Percentiles rank a stretch among this genome's conserved stretches.
Conservation (phyloP, 2,888 invertebrate species). For the Mythimna pallens region DNA sequence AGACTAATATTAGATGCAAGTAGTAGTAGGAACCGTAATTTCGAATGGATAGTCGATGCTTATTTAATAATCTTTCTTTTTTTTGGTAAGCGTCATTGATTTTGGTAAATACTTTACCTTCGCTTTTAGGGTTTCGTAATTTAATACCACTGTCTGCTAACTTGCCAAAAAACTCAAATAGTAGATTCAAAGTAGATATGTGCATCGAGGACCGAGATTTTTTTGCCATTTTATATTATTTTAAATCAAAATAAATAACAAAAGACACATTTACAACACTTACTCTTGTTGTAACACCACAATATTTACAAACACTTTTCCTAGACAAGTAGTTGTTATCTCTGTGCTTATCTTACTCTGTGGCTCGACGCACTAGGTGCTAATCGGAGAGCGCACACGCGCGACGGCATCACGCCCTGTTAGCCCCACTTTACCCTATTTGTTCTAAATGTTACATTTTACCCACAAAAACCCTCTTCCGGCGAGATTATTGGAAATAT, state of each 20-base stretch:
- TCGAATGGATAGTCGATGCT: neutral
- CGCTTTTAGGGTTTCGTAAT: neutral
- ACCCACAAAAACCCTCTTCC: slow-evolving; percentile 87
- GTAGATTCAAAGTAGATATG: neutral
- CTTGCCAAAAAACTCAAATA: neutral
- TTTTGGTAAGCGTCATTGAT: slow-evolving; percentile 20
- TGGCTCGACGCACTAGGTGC: slow-evolving; percentile 76
- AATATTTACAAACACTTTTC: slow-evolving; percentile 55
- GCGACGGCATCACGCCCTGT: slow-evolving; percentile 77
- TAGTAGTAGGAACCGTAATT: slow-evolving; percentile 29
- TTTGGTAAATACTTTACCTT: neutral
- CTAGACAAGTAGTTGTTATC: slow-evolving; percentile 52
- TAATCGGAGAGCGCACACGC: slow-evolving; percentile 82
- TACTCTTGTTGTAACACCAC: slow-evolving; percentile 26
- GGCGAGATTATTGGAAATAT: slow-evolving; percentile 85
- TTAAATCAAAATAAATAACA: neutral
- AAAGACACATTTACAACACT: slow-evolving; percentile 10
- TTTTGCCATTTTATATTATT: neutral
- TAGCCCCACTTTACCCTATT: slow-evolving; percentile 86
- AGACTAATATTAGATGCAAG: slow-evolving; percentile 18
- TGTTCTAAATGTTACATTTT: slow-evolving; percentile 84
- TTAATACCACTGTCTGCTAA: neutral
- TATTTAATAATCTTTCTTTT: slow-evolving; percentile 13
- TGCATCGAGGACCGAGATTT: neutral
- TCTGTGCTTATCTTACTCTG: slow-evolving; percentile 70